A percentile compares a stretch with the other conserved stretches of the same genome.
phyloP scores from a whole-genome alignment of 30 jellyfish, hydroid and myxozoan genomes.

The Aurelia aurita region DNA sequence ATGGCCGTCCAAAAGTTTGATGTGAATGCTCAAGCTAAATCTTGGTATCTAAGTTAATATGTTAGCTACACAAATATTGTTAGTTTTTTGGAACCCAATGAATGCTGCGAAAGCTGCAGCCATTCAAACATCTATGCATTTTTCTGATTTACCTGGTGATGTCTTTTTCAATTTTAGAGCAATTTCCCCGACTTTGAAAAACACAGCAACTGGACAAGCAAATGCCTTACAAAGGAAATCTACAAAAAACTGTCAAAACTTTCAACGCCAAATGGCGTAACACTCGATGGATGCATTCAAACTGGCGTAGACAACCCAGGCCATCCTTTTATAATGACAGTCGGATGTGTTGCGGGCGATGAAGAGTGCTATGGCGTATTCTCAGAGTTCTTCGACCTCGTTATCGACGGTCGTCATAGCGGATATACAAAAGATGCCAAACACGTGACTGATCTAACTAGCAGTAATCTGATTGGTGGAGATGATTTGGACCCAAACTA shows the following conservation, averaged over 20 bases:
- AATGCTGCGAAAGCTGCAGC: too few relatives aligned
- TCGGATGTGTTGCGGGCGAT: conserved; percentile 95
- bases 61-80: too few relatives aligned
- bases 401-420: conserved; percentile 62
- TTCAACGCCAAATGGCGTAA: conserved; percentile 66
- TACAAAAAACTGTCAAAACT: conserved; percentile 52
- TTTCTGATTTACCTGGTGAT: too few relatives aligned
- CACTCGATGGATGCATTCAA: conserved; percentile 80
- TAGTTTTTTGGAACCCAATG: too few relatives aligned
- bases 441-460: conserved; percentile 61
- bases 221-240: conserved; percentile 63
- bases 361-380: conserved; percentile 51
- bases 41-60: too few relatives aligned
- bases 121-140: too few relatives aligned
- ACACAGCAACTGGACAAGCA: conserved; percentile 91
- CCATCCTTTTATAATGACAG: conserved; percentile 93
- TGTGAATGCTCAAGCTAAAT: too few relatives aligned
- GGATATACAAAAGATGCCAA: conserved; percentile 39
- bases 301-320: conserved; percentile 99
- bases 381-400: conserved; percentile 53
- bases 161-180: conserved; percentile 7
- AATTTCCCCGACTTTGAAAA: conserved; percentile 74
- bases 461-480: conserved; percentile 63
- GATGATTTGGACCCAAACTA: conserved; percentile 57
- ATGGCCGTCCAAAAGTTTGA: too few relatives aligned